phyloP scores from a whole-genome alignment of 2,888 invertebrate species.

The Crepidodera aurea region DNA sequence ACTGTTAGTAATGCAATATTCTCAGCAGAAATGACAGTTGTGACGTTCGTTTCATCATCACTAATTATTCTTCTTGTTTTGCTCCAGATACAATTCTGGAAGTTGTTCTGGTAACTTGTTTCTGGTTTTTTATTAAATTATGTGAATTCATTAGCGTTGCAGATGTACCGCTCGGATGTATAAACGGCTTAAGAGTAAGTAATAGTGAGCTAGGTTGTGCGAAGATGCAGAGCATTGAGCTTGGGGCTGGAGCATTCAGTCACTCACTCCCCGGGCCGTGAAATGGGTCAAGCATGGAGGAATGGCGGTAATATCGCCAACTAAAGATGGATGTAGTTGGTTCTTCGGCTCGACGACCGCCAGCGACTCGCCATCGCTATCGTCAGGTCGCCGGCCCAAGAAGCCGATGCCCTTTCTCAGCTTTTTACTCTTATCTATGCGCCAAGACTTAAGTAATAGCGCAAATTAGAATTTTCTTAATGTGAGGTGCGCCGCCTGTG shows the following conservation, averaged over 20 bases:
- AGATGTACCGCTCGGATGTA: background rate
- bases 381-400: slow-evolving; percentile 18
- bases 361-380: background rate
- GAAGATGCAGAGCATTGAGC: slow-evolving; percentile 11
- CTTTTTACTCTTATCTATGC: slow-evolving; percentile 11
- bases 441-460: background rate
- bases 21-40: too few relatives aligned
- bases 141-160: background rate
- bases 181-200: background rate
- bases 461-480: slow-evolving; percentile 3
- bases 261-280: slow-evolving; percentile 22
- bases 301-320: slow-evolving; percentile 22
- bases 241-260: slow-evolving; percentile 17
- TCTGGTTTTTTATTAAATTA: too few relatives aligned
- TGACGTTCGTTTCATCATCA: too few relatives aligned
- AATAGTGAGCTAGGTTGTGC: background rate
- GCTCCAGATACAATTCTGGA: too few relatives aligned
- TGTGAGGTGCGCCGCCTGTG: background rate
- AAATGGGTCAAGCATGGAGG: slow-evolving; percentile 25
- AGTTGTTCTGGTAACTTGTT: too few relatives aligned
- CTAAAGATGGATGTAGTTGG: slow-evolving; percentile 11
- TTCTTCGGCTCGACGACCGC: slow-evolving; percentile 24
- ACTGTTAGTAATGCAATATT: too few relatives aligned
- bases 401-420: slow-evolving; percentile 25
- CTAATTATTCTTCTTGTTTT: too few relatives aligned